Percentiles rank a stretch among this genome's conserved stretches.
These are phyloP conservation scores for Octodon degus DNA, from an alignment of 2,113 vertebrate species.

Conservation along the genomic window DNA sequence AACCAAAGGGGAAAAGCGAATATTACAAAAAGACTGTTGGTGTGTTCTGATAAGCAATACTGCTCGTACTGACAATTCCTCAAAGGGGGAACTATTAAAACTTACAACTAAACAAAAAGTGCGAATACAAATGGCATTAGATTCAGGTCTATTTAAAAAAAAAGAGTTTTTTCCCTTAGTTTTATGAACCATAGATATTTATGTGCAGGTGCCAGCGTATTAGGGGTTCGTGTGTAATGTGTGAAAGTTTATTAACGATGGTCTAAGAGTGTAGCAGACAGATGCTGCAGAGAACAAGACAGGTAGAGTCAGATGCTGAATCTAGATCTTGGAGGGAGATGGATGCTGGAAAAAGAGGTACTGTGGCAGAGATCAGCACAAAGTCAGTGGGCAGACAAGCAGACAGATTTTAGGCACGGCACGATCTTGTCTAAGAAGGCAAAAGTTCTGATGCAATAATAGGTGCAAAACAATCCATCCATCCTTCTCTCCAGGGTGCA, in stretches of 20 bases:
- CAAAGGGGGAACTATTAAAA: slow-evolving; percentile 90
- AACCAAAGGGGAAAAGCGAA: slow-evolving; percentile 92
- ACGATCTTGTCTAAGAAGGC: slow-evolving; percentile 67
- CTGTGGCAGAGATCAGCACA: slow-evolving; percentile 72
- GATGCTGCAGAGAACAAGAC: slow-evolving; percentile 82
- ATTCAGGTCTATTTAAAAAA: slow-evolving; percentile 81
- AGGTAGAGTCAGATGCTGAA: slow-evolving; percentile 76
- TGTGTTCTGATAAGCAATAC: slow-evolving; percentile 89
- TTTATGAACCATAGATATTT: slow-evolving; percentile 66
- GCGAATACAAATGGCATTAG: slow-evolving; percentile 83
- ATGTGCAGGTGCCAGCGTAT: slow-evolving; percentile 64
- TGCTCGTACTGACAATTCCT: slow-evolving; percentile 87
- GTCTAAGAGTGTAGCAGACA: slow-evolving; percentile 77
- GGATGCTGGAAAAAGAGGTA: slow-evolving; percentile 77
- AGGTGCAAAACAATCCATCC: slow-evolving; percentile 81
- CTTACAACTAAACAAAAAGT: slow-evolving; percentile 90
- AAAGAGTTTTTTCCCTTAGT: slow-evolving; percentile 76
- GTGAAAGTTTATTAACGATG: slow-evolving; percentile 82
- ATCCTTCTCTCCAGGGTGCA: slow-evolving; percentile 76
- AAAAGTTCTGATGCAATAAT: slow-evolving; percentile 83
- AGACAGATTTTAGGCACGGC: slow-evolving; percentile 75
- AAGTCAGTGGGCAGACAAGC: slow-evolving; percentile 79
- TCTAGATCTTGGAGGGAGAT: slow-evolving; percentile 76
- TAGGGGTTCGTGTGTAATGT: slow-evolving; percentile 68
- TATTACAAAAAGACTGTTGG: slow-evolving; percentile 91